Percentiles rank a stretch among this genome's conserved stretches.
Conservation (phyloP, 1,140 invertebrate genomes). For the Drosophila ironensis region DNA sequence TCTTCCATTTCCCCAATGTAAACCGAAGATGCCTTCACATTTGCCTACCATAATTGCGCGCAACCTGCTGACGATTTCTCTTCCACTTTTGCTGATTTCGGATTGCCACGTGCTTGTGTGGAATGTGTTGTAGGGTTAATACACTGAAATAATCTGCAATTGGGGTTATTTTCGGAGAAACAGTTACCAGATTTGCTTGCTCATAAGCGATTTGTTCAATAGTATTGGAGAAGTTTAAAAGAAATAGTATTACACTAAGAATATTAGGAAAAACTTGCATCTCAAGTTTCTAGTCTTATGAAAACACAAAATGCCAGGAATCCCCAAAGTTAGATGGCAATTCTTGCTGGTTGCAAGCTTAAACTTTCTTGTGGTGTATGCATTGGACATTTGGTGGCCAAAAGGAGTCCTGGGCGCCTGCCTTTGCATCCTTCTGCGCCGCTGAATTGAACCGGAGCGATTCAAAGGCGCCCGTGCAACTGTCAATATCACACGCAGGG, state of each 20-base stretch:
- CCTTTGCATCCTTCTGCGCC: neutral
- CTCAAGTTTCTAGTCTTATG: no score
- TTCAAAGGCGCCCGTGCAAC: conserved; percentile 47
- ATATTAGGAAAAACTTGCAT: no score
- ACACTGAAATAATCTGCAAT: no score
- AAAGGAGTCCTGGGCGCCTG: neutral
- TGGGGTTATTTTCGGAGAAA: no score
- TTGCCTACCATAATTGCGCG: conserved; percentile 64
- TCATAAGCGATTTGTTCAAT: no score
- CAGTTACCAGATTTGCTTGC: no score
- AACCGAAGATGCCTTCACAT: conserved; percentile 26
- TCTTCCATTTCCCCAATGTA: neutral
- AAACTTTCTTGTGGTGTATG: neutral
- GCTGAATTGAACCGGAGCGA: conserved; percentile 7
- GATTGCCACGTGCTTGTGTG: neutral
- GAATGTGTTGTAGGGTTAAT: no score
- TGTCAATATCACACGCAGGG: conserved; percentile 76
- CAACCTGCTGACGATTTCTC: conserved; percentile 2
- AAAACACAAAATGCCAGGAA: no score
- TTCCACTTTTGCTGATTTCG: conserved; percentile 1
- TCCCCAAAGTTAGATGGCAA: no score
- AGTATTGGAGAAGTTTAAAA: no score
- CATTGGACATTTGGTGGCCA: neutral
- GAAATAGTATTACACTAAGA: no score
- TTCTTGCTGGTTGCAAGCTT: no score